A percentile compares a stretch with the other conserved stretches of the same genome.
Conservation (phyloP, 2,797 vertebrate species). For the Odontamblyopus lacepedii region DNA sequence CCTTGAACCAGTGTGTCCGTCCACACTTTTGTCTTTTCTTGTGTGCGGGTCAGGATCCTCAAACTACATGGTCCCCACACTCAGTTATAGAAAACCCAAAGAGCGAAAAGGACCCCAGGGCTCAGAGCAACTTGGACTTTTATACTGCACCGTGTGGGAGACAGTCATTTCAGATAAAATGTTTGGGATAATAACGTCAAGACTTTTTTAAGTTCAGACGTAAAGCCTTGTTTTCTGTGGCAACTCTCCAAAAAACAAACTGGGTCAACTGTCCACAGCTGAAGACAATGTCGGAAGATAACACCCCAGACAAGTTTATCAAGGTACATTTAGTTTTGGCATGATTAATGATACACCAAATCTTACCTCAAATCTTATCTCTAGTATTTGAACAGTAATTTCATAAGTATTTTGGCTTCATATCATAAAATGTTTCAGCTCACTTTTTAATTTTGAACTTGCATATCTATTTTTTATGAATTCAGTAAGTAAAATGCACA, state of each 20-base stretch:
- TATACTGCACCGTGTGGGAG: constrained; percentile 35
- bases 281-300: constrained; percentile 85
- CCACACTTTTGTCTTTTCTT: constrained; percentile 39
- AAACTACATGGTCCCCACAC: constrained; percentile 75
- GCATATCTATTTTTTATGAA: too few relatives aligned
- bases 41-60: constrained; percentile 38
- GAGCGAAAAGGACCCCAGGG: constrained; percentile 64
- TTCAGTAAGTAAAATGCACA: too few relatives aligned
- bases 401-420: too few relatives aligned
- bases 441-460: too few relatives aligned
- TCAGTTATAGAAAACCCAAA: constrained; percentile 58
- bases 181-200: constrained; percentile 31
- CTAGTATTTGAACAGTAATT: too few relatives aligned
- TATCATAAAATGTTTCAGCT: too few relatives aligned
- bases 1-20: constrained; percentile 51
- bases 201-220: constrained; percentile 46
- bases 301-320: constrained; percentile 88
- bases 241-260: constrained; percentile 40
- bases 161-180: constrained; percentile 20
- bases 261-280: constrained; percentile 41
- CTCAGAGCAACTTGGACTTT: constrained; percentile 61
- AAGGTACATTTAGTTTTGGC: constrained; percentile 76
- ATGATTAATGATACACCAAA: too few relatives aligned
- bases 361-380: too few relatives aligned
- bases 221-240: constrained; percentile 48